These are phyloP conservation scores for Himalopsyche japonica DNA, from an alignment of 2,888 invertebrate genomes.

Conservation along the genomic window DNA sequence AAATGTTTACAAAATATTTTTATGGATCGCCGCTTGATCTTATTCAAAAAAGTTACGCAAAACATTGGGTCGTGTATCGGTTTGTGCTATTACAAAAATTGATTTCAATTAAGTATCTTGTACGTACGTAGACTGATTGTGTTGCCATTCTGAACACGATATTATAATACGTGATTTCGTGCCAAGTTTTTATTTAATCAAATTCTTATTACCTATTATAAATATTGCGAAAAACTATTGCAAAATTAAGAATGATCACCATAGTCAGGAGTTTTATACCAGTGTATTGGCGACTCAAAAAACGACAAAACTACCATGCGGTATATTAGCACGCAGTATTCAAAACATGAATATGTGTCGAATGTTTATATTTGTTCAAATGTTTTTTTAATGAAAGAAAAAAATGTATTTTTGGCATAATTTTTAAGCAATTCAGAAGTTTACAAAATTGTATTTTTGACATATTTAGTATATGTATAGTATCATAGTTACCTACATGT, in stretches of 20 bases:
- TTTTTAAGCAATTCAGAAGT: too few species aligned
- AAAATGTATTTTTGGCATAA: too few species aligned
- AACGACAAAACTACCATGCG: too few species aligned
- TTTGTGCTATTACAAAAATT: background rate
- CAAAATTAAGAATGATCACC: background rate
- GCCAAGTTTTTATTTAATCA: background rate
- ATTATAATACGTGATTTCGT: background rate
- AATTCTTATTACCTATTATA: background rate
- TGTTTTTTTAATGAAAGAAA: too few species aligned
- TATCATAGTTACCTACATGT: too few species aligned
- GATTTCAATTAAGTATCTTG: background rate
- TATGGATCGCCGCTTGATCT: background rate
- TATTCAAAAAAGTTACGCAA: slow-evolving; percentile 1
- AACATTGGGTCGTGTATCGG: background rate
- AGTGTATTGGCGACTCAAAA: too few species aligned
- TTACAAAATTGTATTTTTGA: too few species aligned
- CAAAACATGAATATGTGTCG: too few species aligned
- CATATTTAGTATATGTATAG: too few species aligned
- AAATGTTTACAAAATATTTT: background rate
- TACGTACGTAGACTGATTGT: background rate
- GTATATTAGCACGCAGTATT: too few species aligned
- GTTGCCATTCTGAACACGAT: background rate
- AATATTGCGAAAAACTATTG: background rate
- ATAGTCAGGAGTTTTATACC: background rate
- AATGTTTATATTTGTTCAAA: too few species aligned